Evolutionary conservation across 2,113 vertebrate species (phyloP), one percentile per base, ranked within the genome.

Genomic region (Tragelaphus buxtoni): DNA sequence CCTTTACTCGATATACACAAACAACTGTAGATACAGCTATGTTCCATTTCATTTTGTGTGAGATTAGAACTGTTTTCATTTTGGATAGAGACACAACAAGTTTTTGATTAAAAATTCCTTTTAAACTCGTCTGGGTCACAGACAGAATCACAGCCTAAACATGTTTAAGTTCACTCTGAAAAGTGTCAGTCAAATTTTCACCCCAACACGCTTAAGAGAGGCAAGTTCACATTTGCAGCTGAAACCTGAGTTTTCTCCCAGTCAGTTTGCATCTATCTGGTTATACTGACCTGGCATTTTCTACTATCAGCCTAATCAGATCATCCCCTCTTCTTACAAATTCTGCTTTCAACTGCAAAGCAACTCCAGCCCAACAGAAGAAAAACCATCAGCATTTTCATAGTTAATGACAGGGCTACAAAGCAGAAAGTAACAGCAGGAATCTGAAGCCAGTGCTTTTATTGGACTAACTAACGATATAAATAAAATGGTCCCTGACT

Each of bases 381-480:
- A 88, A 96, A 91, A 90, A n/a, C 30, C 95, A 65, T 95, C 95
- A 96, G 96, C 97, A 97, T 97, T 97, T 98, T 98, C 96, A 97
- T 97, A 95, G 97, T 98, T 98, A 98, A 98, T 94, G 97, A 55
- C 91, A 98, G 87, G 95, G 88, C 89, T 91, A 89, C 97, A 97
- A 97, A 91, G 58, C 86, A 82, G 97, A 98, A 97, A 98, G 98
- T 97, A 98, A 97, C 98, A 98, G 97, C 96, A 96, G 97, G 97
- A 97, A 96, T 88, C 97, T 95, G 45, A 53, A 97, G 96, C 97
- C 95, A 80, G 92, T 90, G 97, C 95, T 97, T 98, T 98, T 98
- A 98, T 96, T 98, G 97, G 98, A 97, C 97, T 98, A 99, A 98
- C 98, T 98, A 99, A 98, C 98, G 97, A 98, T 98, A 98, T 98